Percentiles rank a stretch among this genome's conserved stretches.
phyloP scores from a whole-genome alignment of 2,888 invertebrate genomes.

The Aporophyla nigra region DNA sequence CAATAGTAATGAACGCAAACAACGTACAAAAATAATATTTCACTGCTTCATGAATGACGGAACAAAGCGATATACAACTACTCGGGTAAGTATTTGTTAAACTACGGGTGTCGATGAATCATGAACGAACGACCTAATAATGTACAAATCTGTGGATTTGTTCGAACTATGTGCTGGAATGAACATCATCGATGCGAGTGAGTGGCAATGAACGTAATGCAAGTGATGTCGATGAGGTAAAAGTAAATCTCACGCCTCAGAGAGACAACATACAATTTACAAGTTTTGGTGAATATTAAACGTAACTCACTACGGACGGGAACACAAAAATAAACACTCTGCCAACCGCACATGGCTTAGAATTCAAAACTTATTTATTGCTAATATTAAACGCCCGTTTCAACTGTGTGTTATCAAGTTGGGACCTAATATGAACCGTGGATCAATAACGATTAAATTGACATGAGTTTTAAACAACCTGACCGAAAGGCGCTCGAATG shows the following conservation, averaged over 20 bases:
- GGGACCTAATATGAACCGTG: conserved; percentile 31
- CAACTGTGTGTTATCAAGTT: conserved; percentile 29
- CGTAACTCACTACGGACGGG: conserved; percentile 89
- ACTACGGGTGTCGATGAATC: conserved; percentile 78
- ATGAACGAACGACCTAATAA: conserved; percentile 68
- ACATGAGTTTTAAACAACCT: conserved; percentile 66
- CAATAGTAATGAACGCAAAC: conserved; percentile 78
- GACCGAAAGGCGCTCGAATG: conserved; percentile 47
- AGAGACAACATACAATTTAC: conserved; percentile 74
- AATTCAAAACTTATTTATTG: conserved; percentile 63
- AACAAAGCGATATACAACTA: conserved; percentile 83
- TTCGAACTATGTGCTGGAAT: conserved; percentile 84
- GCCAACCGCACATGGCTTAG: conserved; percentile 79
- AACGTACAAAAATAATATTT: conserved; percentile 83
- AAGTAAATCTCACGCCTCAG: conserved; percentile 68
- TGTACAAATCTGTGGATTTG: conserved; percentile 80
- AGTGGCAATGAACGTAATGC: conserved; percentile 66
- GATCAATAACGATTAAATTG: conserved; percentile 60
- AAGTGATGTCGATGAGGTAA: conserved; percentile 72
- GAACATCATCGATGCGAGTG: conserved; percentile 72
- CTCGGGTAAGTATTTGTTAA: conserved; percentile 76
- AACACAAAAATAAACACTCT: conserved; percentile 81
- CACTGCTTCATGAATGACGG: conserved; percentile 78
- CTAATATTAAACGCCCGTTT: conserved; percentile 64
- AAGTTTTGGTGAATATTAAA: conserved; percentile 75